Conservation (phyloP, 2,113 vertebrate genomes). For the Psophia crepitans region DNA sequence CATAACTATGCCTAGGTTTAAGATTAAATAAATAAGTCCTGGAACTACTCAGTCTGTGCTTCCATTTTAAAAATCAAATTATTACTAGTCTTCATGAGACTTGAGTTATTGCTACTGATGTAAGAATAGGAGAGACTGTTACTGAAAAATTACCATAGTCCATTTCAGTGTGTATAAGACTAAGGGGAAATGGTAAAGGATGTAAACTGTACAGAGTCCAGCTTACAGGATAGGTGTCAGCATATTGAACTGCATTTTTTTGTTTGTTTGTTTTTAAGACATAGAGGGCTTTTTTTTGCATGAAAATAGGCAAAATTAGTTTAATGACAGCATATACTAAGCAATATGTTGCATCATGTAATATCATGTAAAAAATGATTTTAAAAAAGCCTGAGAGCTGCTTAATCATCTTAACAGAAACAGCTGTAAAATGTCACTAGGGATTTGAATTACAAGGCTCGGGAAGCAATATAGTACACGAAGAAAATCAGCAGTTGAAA, state of each 20-base stretch:
- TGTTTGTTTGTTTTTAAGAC: neutral
- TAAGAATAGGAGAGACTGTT: neutral
- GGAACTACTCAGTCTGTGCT: neutral
- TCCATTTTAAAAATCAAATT: neutral
- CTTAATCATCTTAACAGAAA: neutral
- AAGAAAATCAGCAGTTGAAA: neutral
- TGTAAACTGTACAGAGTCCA: neutral
- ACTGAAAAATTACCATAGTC: neutral
- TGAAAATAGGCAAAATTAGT: neutral
- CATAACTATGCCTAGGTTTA: neutral
- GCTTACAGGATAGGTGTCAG: neutral
- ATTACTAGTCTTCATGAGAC: neutral
- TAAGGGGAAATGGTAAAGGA: neutral
- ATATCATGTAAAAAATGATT: neutral
- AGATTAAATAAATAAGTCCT: neutral
- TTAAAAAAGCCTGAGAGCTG: neutral
- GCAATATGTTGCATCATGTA: neutral
- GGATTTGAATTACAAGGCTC: neutral
- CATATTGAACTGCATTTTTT: neutral
- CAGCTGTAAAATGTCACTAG: neutral
- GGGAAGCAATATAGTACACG: neutral
- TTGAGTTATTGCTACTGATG: neutral
- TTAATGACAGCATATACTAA: neutral
- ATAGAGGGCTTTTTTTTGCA: neutral
- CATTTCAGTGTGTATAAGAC: neutral